Evolutionary conservation across 1,140 invertebrate species (phyloP).

Genomic region (Bombus cullumanus): DNA sequence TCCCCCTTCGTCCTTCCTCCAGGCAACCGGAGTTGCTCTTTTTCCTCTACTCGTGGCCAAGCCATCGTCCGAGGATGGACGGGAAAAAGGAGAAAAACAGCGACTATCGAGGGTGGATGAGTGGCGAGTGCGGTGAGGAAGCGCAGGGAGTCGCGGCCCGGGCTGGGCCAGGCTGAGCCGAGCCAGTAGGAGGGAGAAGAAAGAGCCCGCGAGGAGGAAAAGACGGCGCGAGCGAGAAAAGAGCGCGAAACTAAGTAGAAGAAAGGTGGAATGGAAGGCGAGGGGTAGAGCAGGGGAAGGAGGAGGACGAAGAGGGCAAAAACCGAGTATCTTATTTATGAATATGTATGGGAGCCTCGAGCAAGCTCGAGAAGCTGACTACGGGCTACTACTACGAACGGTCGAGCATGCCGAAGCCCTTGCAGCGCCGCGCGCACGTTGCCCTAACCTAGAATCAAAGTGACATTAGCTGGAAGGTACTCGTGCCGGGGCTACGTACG

Average conservation of each 20-base stretch:
- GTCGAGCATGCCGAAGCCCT: constrained; percentile 16
- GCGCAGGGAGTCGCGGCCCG: background rate
- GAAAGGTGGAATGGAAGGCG: background rate
- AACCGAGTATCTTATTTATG: constrained; percentile 72
- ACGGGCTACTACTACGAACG: constrained; percentile 10
- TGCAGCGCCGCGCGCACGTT: background rate
- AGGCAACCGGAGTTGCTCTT: constrained; percentile 6
- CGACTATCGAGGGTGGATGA: background rate
- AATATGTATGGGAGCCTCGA: constrained; percentile 69
- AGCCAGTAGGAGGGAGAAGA: too few relatives aligned
- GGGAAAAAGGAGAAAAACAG: background rate
- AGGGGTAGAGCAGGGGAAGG: background rate
- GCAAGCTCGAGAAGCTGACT: constrained; percentile 43
- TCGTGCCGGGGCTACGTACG: constrained; percentile 5
- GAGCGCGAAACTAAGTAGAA: background rate
- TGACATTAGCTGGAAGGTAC: constrained; percentile 55
- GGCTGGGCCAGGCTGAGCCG: background rate
- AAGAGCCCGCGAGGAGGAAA: background rate
- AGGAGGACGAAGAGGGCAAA: constrained; percentile 7
- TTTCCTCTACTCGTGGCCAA: background rate
- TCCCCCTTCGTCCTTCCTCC: constrained; percentile 6
- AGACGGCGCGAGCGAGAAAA: constrained; percentile 13
- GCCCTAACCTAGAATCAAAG: constrained; percentile 57
- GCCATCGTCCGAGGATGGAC: background rate
- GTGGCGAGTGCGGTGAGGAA: background rate